Conservation (phyloP, 2,888 invertebrate genomes). For the Amblyjoppa fuscipennis region DNA sequence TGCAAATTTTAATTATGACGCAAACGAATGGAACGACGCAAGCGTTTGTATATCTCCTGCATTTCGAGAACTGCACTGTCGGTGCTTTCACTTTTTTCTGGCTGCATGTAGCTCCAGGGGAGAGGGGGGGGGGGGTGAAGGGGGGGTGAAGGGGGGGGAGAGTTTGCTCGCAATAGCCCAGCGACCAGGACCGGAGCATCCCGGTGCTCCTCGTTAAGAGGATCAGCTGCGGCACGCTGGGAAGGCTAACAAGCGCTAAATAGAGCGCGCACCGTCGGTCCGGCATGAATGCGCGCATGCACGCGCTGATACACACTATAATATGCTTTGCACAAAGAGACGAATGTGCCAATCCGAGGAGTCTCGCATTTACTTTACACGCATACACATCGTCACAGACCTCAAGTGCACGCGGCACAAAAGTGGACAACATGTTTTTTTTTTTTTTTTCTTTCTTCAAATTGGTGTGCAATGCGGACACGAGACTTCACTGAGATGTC, state of each 20-base stretch:
- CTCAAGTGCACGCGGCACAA: conserved; percentile 34
- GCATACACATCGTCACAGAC: conserved; percentile 31
- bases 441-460: conserved; percentile 8
- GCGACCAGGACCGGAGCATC: conserved; percentile 11
- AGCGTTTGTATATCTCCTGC: conserved; percentile 26
- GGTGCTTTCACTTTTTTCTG: conserved; percentile 27
- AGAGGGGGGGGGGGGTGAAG: not conserved
- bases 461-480: conserved; percentile 12
- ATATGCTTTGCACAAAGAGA: conserved; percentile 45
- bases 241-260: conserved; percentile 84
- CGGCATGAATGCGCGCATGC: conserved; percentile 62
- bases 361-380: conserved; percentile 23
- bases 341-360: conserved; percentile 58
- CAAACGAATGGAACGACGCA: conserved; percentile 14
- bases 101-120: conserved; percentile 32
- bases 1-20: conserved; percentile 53
- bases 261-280: conserved; percentile 75
- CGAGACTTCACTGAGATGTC: not conserved
- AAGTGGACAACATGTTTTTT: conserved; percentile 45
- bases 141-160: not conserved
- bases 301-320: conserved; percentile 37
- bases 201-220: conserved; percentile 78
- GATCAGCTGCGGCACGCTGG: conserved; percentile 83
- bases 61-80: conserved; percentile 34
- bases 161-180: conserved; percentile 66